Evolutionary conservation across 2,888 invertebrate species (phyloP).

Genomic region (Zootermopsis nevadensis): DNA sequence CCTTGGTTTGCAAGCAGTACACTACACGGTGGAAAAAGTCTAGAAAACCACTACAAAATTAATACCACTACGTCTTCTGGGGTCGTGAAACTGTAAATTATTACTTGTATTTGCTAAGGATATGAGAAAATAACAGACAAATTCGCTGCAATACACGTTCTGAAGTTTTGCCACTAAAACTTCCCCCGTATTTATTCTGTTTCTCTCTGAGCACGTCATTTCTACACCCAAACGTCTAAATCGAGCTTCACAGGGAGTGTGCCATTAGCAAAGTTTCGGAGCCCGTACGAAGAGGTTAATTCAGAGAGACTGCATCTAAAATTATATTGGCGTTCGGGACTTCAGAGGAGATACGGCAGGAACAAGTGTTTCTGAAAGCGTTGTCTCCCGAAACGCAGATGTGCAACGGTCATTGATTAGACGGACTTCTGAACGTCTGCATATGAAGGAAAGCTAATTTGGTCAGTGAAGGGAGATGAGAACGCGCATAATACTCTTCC

Average conservation of each 20-base stretch:
- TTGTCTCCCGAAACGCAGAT: neutral
- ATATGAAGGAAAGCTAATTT: constrained; percentile 23
- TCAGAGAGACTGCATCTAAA: neutral
- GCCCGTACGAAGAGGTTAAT: neutral
- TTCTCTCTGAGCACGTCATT: neutral
- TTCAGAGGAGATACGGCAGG: neutral
- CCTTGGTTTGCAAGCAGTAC: too few relatives aligned
- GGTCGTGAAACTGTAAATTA: too few relatives aligned
- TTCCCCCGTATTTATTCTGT: neutral
- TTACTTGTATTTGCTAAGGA: too few relatives aligned
- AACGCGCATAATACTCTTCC: neutral
- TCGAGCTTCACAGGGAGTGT: neutral
- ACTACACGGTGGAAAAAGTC: too few relatives aligned
- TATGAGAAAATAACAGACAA: neutral
- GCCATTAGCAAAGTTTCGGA: neutral
- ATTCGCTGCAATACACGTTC: neutral
- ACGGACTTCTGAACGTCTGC: neutral
- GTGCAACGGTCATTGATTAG: neutral
- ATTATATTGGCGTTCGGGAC: neutral
- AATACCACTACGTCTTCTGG: too few relatives aligned
- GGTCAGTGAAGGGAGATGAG: neutral
- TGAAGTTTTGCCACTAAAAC: neutral
- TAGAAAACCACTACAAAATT: too few relatives aligned
- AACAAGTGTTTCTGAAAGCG: neutral
- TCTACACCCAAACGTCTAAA: neutral